Percentiles rank a stretch among this genome's conserved stretches.
Conservation (phyloP, 1,140 invertebrate species). For the Periplaneta americana region DNA sequence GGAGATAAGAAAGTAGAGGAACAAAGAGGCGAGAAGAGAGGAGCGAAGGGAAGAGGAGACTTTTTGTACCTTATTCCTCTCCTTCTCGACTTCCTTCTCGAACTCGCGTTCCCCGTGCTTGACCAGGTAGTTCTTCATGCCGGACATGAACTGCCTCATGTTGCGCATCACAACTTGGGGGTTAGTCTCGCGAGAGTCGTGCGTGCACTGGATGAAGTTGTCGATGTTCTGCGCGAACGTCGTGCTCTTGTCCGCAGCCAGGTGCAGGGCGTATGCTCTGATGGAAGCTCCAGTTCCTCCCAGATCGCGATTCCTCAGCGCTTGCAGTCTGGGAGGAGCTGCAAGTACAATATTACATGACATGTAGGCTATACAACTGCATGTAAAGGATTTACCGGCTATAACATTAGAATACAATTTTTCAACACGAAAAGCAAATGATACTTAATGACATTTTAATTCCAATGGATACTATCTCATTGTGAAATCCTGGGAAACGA, state of each 20-base stretch:
- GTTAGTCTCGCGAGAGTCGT: slow-evolving; percentile 81
- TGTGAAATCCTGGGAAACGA: no score
- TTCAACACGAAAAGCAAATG: no score
- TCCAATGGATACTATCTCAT: no score
- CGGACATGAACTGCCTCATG: slow-evolving; percentile 95
- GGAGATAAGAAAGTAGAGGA: neutral
- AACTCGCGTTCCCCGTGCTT: slow-evolving; percentile 91
- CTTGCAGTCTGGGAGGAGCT: slow-evolving; percentile 66
- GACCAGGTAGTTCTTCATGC: slow-evolving; percentile 94
- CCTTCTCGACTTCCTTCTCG: slow-evolving; percentile 82
- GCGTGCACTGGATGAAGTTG: slow-evolving; percentile 91
- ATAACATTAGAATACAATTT: no score
- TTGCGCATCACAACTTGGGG: slow-evolving; percentile 88
- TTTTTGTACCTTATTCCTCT: slow-evolving; percentile 58
- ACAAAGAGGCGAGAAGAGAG: neutral
- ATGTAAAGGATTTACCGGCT: no score
- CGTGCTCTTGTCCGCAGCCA: slow-evolving; percentile 78
- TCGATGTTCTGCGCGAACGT: slow-evolving; percentile 87
- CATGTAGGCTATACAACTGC: no score
- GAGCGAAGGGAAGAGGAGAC: neutral
- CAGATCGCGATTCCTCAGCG: slow-evolving; percentile 55
- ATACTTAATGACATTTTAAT: no score
- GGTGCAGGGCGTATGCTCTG: slow-evolving; percentile 67
- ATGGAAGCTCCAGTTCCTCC: slow-evolving; percentile 60
- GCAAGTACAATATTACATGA: slow-evolving; percentile 25